Evolutionary conservation across 1,140 invertebrate species (phyloP), one percentile per base, ranked within the genome.

Genomic region (Drosophila pandora): DNA sequence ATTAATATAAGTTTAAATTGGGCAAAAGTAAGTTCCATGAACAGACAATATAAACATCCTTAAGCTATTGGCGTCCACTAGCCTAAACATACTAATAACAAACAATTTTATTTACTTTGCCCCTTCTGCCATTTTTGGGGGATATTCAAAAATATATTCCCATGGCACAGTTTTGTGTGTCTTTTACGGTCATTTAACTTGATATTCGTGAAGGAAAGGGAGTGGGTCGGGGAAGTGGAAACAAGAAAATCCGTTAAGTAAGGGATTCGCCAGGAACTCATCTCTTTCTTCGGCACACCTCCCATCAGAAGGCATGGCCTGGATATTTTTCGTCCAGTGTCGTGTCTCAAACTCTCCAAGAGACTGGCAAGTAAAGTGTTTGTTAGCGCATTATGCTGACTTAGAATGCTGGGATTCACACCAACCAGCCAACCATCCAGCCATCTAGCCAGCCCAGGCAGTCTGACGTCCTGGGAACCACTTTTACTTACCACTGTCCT

Each of bases 311-410:
- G 32, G 37, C 34, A 8, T 12, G 23, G 50, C 53, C 60, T 32
- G 30, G 8, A 25, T 50, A 74, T 43, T 63, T 55, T 55, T 52
- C 59, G 48, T 41, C 54, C 71, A 75, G 71, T 74, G 71, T 57
- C 71, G 69, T 73, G 70, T 45, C 57, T 75, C 55, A 75, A 50
- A 62, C 39, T 64, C 45, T 61, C 54, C 47, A 37, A 48, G 54
- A 64, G 68, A 73, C 61, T 64, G 68, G 78, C 64, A 77, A 85
- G 78, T 85, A 84, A 81, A 85, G 82, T 85, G 83, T 85, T 85
- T 85, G 81, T 87, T 87, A 87, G 78, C 81, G 81, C 81, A 85
- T 85, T 85, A 85, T 85, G 81, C 83, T 85, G 81, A 78, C 81
- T 85, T 85, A 87, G 79, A 64, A 82, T 60, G 83, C 73, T 76